These are phyloP conservation scores for Embidobia sp. DNA, from an alignment of 2,888 invertebrate genomes.

Conservation along the genomic window DNA sequence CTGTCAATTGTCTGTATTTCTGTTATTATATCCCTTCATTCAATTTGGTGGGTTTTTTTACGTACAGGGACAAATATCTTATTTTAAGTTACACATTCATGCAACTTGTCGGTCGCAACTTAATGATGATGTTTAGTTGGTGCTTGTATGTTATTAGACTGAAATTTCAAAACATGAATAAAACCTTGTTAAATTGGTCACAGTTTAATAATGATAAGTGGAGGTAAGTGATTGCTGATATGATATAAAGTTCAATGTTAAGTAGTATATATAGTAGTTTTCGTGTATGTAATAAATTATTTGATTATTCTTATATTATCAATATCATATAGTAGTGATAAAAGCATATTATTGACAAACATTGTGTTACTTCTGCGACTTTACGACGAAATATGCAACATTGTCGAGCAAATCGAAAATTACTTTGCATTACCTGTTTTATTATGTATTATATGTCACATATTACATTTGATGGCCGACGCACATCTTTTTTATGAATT, in stretches of 20 bases:
- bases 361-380: conserved; percentile 36
- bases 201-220: neutral
- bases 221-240: neutral
- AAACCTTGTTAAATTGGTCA: conserved; percentile 15
- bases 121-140: conserved; percentile 31
- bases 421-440: conserved; percentile 39
- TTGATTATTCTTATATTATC: too few relatives aligned
- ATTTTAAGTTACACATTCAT: conserved; percentile 32
- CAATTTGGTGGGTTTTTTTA: neutral
- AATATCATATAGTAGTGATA: neutral
- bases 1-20: conserved; percentile 25
- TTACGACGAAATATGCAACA: conserved; percentile 34
- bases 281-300: too few relatives aligned
- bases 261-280: neutral
- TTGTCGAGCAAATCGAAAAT: conserved; percentile 18
- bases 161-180: conserved; percentile 36
- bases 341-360: neutral
- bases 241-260: neutral
- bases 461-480: conserved; percentile 44
- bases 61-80: neutral
- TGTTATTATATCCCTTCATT: conserved; percentile 7
- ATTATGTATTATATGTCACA: conserved; percentile 37
- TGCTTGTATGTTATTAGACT: conserved; percentile 20
- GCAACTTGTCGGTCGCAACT: conserved; percentile 34
- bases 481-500: conserved; percentile 32